Base-by-base conservation (phyloP, 2,797 vertebrate species). In the Tachyglossus aculeatus region DNA sequence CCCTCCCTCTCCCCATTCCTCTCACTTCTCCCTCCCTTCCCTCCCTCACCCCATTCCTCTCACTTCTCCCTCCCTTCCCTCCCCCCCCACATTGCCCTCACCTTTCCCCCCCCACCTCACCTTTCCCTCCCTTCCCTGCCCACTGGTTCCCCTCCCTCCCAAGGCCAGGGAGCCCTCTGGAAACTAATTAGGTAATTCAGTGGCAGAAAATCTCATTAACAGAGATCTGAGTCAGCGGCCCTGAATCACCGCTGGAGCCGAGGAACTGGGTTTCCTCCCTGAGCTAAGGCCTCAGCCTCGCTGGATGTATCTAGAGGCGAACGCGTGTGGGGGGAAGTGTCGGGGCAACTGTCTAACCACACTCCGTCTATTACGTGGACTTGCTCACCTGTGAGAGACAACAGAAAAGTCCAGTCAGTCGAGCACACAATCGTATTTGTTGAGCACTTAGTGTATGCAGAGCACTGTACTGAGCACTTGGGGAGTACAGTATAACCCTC, bases 151-250 rank as follows among this genome's bases (percentile, higher is more conserved):
- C 47, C 59, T 63, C 27, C 5, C 38, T 83, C 62, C 52, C 56
- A 41, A 79, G 78, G 62, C 55, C 38, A n/a, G n/a, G n/a, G 55
- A 68, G 70, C 73, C 81, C 40, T 12, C 22, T 22, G 54, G 51
- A 73, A 85, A 80, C 85, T 85, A 85, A 81, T 87, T 87, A 87
- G 59, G 71, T 19, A 31, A 48, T 48, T 27, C 45, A n/a, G 45
- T 68, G 62, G 38, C 52, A 44, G 52, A n/a, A 67, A 79, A 68
- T 37, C 74, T 85, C 73, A 81, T 87, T 85, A 87, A 51, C 48
- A 7, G 57, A 59, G 56, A 73, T 83, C 47, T 71, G 36, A 74
- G 78, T 69, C 70, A 80, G 68, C 76, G 85, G 45, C 78, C n/a
- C 78, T 81, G 80, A 66, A 80, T 78, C 76, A 67, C 32, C 9